These are phyloP conservation scores for Phyllostomus hastatus DNA, from an alignment of 2,113 vertebrate genomes.

Conservation along the genomic window DNA sequence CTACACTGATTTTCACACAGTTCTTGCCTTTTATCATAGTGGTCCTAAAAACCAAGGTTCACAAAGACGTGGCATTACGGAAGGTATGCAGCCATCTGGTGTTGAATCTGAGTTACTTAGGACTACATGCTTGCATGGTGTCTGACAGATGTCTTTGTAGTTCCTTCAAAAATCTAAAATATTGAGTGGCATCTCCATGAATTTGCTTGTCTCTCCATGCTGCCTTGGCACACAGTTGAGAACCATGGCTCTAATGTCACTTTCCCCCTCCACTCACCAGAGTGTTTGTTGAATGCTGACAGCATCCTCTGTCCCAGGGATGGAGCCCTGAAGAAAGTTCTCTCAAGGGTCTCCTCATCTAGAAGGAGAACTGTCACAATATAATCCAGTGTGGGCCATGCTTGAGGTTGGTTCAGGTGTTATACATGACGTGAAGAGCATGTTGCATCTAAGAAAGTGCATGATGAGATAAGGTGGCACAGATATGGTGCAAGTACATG, in stretches of 20 bases:
- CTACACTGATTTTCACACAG: not conserved
- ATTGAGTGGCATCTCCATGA: not conserved
- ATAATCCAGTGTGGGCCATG: not conserved
- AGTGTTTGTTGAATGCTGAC: not conserved
- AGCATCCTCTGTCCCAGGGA: not conserved
- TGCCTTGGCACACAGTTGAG: rapidly evolving
- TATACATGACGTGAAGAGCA: not conserved
- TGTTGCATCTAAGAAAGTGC: not conserved
- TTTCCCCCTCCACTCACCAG: not conserved
- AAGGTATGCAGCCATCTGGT: not conserved
- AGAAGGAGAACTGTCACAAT: not conserved
- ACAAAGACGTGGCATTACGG: not conserved
- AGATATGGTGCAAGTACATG: rapidly evolving
- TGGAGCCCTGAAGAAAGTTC: not conserved
- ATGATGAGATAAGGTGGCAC: rapidly evolving
- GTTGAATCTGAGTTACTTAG: not conserved
- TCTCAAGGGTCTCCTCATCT: not conserved
- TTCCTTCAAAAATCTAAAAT: not conserved
- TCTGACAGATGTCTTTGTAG: not conserved
- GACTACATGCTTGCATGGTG: not conserved
- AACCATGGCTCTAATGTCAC: not conserved
- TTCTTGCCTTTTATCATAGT: not conserved
- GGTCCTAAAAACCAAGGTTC: not conserved
- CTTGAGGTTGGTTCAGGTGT: not conserved
- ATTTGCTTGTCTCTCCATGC: not conserved